Conservation (phyloP, 2,888 invertebrate species). For the Phortica okadai region DNA sequence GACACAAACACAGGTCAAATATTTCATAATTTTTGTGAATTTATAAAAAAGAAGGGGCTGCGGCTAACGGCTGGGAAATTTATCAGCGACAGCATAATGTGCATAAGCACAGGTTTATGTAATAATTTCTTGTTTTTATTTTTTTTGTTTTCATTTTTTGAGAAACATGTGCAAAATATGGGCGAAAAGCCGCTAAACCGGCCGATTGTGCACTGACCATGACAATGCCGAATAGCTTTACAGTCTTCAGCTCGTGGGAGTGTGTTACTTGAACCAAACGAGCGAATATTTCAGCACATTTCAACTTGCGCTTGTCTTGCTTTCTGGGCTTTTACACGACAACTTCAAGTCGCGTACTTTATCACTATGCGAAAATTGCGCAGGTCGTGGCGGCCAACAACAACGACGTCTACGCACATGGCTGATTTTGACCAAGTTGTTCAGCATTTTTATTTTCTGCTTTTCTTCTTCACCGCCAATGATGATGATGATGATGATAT, state of each 20-base stretch:
- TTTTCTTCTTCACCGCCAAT: conserved; percentile 26
- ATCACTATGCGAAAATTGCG: conserved; percentile 15
- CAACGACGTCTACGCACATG: conserved; percentile 46
- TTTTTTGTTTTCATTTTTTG: neutral
- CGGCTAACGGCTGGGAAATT: neutral
- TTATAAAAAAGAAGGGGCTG: neutral
- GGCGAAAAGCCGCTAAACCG: conserved; percentile 60
- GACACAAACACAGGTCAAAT: neutral
- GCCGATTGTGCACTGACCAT: conserved; percentile 71
- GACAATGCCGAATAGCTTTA: conserved; percentile 57
- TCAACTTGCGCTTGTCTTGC: conserved; percentile 16
- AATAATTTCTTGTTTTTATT: neutral
- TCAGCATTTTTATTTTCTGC: conserved; percentile 33
- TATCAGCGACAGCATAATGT: neutral
- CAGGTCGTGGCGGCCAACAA: conserved; percentile 33
- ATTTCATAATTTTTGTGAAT: conserved; percentile 57
- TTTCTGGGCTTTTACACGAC: neutral
- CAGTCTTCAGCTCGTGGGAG: neutral
- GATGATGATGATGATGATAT: conserved; percentile 19
- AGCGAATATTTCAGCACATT: conserved; percentile 1
- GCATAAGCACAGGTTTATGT: neutral
- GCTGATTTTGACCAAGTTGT: conserved; percentile 35
- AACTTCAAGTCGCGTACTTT: neutral
- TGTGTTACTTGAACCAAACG: neutral
- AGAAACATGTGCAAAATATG: conserved; percentile 34